Base-by-base conservation (phyloP, 1,140 invertebrate species). In the Lanistes nyassanus region DNA sequence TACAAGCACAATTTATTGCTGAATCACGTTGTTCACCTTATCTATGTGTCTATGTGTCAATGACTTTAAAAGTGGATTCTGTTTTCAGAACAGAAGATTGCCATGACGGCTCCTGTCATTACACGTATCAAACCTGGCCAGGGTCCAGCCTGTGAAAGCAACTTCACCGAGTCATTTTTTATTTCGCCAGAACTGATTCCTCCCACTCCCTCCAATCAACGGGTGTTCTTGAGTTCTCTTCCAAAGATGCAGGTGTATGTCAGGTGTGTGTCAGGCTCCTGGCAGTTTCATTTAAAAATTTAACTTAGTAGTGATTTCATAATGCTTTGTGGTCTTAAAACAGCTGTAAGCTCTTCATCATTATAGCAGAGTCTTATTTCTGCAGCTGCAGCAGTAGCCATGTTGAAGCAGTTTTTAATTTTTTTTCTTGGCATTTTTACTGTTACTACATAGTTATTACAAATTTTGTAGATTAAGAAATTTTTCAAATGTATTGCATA, bases 91-190 rank as follows among this genome's bases (percentile, higher is more conserved):
- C 64, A 83, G 31, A 85, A 86, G 69, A 86, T 89, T 36, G 83
- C 79, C 1, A 89, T 89, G 88, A 89, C 88, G 9, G 81, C 83
- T 1, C 88, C 88, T n/a, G 87, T 89, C 3, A 72, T 83, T 21
- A 82, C 80, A 3, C 76, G 77, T 64, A 76, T 89, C 13, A 83
- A 84, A 21, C 87, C 88, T 13, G 85, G 85, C 1, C 78, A 69
- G 23, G 86, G 87, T 9, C 85, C 88, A 13, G 83, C 85, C 9
- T 87, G 86, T 75, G 80, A 85, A 58, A 83, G 77, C 39, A 85
- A 85, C 64, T 89, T 89, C 81, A 86, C 84, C 64, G 88, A 88
- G 88, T 88, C 87, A 71, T 88, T 89, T 74, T 84, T 75, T 51
- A 53, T 86, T 16, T 71, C 82, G 3, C 67, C 71, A 29, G 53